phyloP scores from a whole-genome alignment of 1,140 invertebrate species.

The Calephelis virginiensis region DNA sequence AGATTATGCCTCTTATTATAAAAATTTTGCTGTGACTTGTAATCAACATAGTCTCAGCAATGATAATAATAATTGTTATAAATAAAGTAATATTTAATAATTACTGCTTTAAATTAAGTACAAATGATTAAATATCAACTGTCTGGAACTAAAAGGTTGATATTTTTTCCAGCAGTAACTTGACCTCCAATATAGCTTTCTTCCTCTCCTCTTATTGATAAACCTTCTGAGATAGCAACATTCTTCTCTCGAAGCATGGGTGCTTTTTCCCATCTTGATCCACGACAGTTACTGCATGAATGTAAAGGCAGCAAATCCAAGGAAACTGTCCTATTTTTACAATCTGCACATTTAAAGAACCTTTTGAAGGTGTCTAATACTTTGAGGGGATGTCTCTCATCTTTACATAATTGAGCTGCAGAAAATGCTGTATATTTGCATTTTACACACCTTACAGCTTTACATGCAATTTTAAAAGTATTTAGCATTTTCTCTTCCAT shows the following conservation, averaged over 20 bases:
- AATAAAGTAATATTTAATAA: too few species aligned
- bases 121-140: conserved; percentile 26
- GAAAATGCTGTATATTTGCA: conserved; percentile 95
- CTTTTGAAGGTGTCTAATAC: conserved; percentile 89
- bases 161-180: conserved; percentile 79
- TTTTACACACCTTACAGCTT: conserved; percentile 91
- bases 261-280: conserved; percentile 86
- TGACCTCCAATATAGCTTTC: conserved; percentile 83
- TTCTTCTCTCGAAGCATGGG: conserved; percentile 89
- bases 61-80: too few species aligned
- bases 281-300: conserved; percentile 88
- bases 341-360: conserved; percentile 94
- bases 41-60: too few species aligned
- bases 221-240: conserved; percentile 68
- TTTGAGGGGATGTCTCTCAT: conserved; percentile 88
- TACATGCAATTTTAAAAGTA: conserved; percentile 90
- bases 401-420: conserved; percentile 90
- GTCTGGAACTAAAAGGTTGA: conserved; percentile 84
- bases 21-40: too few species aligned
- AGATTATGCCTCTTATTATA: too few species aligned
- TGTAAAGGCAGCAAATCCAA: conserved; percentile 87
- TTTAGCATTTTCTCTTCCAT: conserved; percentile 95
- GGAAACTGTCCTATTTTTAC: conserved; percentile 88
- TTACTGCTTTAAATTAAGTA: too few species aligned
- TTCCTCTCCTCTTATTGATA: conserved; percentile 87